A percentile compares a stretch with the other conserved stretches of the same genome.
These are phyloP conservation scores for Glyptemys insculpta DNA, from an alignment of 2,797 vertebrate species.

Conservation along the genomic window DNA sequence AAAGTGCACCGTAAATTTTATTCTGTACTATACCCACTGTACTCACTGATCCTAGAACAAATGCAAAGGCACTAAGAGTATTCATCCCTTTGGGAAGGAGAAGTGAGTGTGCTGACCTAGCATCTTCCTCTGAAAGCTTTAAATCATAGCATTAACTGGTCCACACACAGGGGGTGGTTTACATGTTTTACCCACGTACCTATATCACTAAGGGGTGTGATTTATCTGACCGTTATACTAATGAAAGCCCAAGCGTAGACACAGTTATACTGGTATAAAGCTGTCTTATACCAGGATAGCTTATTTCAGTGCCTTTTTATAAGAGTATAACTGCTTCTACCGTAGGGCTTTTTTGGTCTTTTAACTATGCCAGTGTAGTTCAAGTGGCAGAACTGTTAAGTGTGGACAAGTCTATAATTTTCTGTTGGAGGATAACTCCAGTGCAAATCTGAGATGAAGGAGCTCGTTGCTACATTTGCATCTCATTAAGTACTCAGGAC, in stretches of 20 bases:
- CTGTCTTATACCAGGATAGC: not conserved
- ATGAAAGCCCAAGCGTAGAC: not conserved
- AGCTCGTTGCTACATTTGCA: not conserved
- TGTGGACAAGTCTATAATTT: not conserved
- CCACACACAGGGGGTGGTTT: not conserved
- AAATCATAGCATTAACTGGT: not conserved
- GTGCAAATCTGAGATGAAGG: not conserved
- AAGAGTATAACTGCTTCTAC: not conserved
- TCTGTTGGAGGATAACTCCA: not conserved
- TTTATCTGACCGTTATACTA: not conserved
- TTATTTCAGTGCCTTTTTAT: not conserved
- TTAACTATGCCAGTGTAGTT: not conserved
- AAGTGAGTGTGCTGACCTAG: not conserved
- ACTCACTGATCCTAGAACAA: not conserved
- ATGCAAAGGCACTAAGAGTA: not conserved
- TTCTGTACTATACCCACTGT: not conserved
- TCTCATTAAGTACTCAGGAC: not conserved
- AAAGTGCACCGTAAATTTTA: not conserved
- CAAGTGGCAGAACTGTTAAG: not conserved
- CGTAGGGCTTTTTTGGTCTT: accelerated
- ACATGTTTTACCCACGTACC: not conserved
- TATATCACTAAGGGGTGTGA: not conserved
- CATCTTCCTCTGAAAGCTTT: not conserved
- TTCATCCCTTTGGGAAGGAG: not conserved
- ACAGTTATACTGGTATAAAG: not conserved